phyloP scores from a whole-genome alignment of 2,888 invertebrate species.

The Leptarthrus brevirostris region DNA sequence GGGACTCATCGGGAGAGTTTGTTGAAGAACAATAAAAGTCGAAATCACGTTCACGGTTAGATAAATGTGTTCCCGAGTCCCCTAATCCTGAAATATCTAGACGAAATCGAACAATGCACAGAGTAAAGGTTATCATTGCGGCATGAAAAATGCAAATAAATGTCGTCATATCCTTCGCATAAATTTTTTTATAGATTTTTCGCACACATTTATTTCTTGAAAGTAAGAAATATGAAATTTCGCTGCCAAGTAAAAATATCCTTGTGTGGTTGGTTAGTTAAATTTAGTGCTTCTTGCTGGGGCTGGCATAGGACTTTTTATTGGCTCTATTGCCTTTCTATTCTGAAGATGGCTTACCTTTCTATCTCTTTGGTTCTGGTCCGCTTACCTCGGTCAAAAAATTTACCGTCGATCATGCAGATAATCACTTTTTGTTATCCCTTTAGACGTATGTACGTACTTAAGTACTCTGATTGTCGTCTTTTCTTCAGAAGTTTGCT shows the following conservation, averaged over 20 bases:
- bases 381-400: background rate
- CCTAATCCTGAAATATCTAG: no score
- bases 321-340: conserved; percentile 9
- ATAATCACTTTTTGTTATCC: conserved; percentile 27
- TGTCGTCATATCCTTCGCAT: conserved; percentile 52
- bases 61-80: conserved; percentile 16
- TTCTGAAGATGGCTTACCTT: conserved; percentile 7
- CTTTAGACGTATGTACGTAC: conserved; percentile 16
- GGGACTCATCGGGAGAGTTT: no score
- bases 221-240: conserved; percentile 24
- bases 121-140: conserved; percentile 43
- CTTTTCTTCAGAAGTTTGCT: background rate
- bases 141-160: conserved; percentile 52
- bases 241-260: conserved; percentile 30
- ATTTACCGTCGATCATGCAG: conserved; percentile 37
- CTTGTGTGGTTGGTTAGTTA: conserved; percentile 35
- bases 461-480: conserved; percentile 20
- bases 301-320: conserved; percentile 2
- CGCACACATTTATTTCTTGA: conserved; percentile 16
- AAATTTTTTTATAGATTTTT: conserved; percentile 52
- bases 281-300: conserved; percentile 24
- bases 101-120: conserved; percentile 25
- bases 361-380: background rate
- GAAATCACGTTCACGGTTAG: conserved; percentile 20
- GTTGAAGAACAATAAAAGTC: conserved; percentile 30